These are phyloP conservation scores for Sciurus vulgaris DNA, from an alignment of 2,797 vertebrate species.

Conservation along the genomic window DNA sequence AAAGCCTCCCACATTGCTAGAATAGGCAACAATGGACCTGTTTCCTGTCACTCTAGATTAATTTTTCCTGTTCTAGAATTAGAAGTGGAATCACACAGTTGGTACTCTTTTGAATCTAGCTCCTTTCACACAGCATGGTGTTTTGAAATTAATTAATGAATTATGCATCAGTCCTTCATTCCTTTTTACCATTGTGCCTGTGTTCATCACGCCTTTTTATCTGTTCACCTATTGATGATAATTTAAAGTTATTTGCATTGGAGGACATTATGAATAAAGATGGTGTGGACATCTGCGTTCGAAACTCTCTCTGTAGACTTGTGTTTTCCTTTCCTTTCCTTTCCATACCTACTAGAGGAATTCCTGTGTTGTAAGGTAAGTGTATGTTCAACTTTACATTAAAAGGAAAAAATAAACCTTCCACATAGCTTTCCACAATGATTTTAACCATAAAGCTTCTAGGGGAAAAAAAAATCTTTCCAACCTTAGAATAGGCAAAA, in stretches of 20 bases:
- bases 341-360: constrained; percentile 28
- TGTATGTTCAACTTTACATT: not conserved
- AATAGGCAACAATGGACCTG: not conserved
- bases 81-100: not conserved
- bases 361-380: not conserved
- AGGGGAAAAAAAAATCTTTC: constrained; percentile 21
- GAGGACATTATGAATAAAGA: not conserved
- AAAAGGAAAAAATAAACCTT: not conserved
- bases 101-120: not conserved
- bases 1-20: not conserved
- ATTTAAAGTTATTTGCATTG: not conserved
- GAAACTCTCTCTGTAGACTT: constrained; percentile 18
- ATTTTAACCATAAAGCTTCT: constrained; percentile 59
- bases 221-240: not conserved
- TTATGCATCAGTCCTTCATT: not conserved
- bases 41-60: not conserved
- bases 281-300: not conserved
- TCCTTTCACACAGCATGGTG: not conserved
- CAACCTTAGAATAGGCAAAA: constrained; percentile 42
- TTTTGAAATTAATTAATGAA: not conserved
- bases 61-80: not conserved
- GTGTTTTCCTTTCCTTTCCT: not conserved
- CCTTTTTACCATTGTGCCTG: not conserved
- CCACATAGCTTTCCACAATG: not conserved
- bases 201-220: not conserved